phyloP scores from a whole-genome alignment of 2,888 invertebrate species.

The Saturnia pavonia region DNA sequence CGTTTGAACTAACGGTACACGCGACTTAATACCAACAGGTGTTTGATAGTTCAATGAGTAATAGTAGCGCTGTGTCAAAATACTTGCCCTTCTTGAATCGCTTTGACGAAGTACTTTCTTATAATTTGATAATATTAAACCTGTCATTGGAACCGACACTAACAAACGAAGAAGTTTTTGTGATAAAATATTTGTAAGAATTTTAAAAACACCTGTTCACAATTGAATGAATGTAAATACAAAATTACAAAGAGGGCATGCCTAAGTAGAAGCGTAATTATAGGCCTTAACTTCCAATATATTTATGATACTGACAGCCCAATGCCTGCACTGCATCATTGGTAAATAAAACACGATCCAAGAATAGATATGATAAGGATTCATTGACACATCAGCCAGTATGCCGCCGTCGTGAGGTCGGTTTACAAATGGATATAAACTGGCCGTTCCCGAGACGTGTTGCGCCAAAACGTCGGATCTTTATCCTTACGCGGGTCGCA shows the following conservation, averaged over 20 bases:
- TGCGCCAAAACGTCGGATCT: background rate
- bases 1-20: conserved; percentile 60
- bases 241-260: background rate
- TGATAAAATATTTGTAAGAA: background rate
- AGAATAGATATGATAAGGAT: background rate
- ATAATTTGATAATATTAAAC: no score
- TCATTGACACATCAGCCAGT: background rate
- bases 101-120: conserved; percentile 21
- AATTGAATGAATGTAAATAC: background rate
- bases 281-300: background rate
- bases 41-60: conserved; percentile 43
- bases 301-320: background rate
- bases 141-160: conserved; percentile 8
- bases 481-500: background rate
- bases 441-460: background rate
- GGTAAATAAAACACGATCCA: background rate
- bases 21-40: conserved; percentile 56
- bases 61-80: conserved; percentile 43
- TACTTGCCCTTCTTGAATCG: conserved; percentile 21
- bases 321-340: background rate
- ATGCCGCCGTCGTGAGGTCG: background rate
- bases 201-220: background rate
- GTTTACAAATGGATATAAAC: background rate
- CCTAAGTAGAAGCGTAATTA: background rate
- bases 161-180: background rate